phyloP scores from a whole-genome alignment of 2,888 invertebrate species.

The Hirtodrosophila alboralis region DNA sequence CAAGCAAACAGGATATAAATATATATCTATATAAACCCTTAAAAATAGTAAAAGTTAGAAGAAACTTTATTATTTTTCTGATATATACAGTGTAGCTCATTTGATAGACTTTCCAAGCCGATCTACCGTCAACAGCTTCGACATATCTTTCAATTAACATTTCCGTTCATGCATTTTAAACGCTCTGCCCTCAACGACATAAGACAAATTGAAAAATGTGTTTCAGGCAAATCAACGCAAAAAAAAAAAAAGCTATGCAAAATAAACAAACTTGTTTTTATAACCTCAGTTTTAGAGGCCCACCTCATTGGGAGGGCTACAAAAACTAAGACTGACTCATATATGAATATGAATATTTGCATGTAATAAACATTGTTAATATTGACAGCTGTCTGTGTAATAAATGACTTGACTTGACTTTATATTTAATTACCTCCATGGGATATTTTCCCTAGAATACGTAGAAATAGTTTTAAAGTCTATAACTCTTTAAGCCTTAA shows the following conservation, averaged over 20 bases:
- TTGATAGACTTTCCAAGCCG: slow-evolving; percentile 1
- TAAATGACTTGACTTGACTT: slow-evolving; percentile 14
- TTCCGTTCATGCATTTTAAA: slow-evolving; percentile 58
- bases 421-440: neutral
- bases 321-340: slow-evolving; percentile 26
- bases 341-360: slow-evolving; percentile 5
- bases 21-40: no score
- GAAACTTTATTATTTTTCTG: no score
- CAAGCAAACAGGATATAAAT: no score
- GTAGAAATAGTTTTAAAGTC: no score
- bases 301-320: slow-evolving; percentile 37
- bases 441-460: no score
- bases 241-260: slow-evolving; percentile 26
- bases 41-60: no score
- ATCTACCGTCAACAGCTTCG: slow-evolving; percentile 20
- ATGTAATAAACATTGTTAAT: slow-evolving; percentile 7
- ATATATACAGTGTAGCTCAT: slow-evolving; percentile 21
- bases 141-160: slow-evolving; percentile 58
- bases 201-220: slow-evolving; percentile 34
- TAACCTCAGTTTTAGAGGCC: slow-evolving; percentile 34
- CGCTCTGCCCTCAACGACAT: slow-evolving; percentile 15
- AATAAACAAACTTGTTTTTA: slow-evolving; percentile 37
- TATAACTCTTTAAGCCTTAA: no score
- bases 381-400: slow-evolving; percentile 16
- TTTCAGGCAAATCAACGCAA: slow-evolving; percentile 7